Percentiles rank a stretch among this genome's conserved stretches.
These are phyloP conservation scores for Rhopilema esculentum DNA, from an alignment of 30 jellyfish, hydroid and myxozoan genomes.

Conservation along the genomic window DNA sequence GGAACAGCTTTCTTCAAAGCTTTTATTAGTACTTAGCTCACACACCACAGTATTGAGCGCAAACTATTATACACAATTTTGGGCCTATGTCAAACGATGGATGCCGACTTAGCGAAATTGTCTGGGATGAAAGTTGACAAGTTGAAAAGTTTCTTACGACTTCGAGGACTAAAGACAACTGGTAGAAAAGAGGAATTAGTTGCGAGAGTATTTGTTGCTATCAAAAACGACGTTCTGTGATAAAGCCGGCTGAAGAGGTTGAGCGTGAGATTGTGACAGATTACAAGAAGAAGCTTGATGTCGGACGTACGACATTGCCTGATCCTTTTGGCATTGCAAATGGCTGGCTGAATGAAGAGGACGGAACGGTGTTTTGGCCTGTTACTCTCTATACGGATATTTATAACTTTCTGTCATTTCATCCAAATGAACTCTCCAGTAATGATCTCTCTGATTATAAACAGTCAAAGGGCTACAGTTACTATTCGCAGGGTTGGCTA, in stretches of 20 bases:
- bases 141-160: slow-evolving; percentile 27
- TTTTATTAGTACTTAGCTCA: slow-evolving; percentile 39
- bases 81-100: slow-evolving; percentile 25
- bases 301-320: slow-evolving; percentile 22
- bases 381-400: slow-evolving; percentile 41
- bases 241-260: slow-evolving; percentile 58
- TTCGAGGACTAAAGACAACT: slow-evolving; percentile 44
- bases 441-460: slow-evolving; percentile 45
- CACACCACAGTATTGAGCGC: slow-evolving; percentile 2
- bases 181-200: slow-evolving; percentile 51
- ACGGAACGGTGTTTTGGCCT: slow-evolving; percentile 61
- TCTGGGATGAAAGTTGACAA: slow-evolving; percentile 52
- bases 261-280: slow-evolving; percentile 34
- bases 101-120: slow-evolving; percentile 21
- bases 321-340: slow-evolving; percentile 41
- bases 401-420: slow-evolving; percentile 9
- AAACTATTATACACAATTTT: not conserved
- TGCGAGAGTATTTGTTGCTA: slow-evolving; percentile 65
- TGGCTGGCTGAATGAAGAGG: slow-evolving; percentile 67
- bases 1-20: slow-evolving; percentile 59
- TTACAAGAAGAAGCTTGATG: slow-evolving; percentile 10
- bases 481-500: slow-evolving; percentile 43
- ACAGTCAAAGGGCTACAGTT: slow-evolving; percentile 48
- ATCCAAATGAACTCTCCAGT: slow-evolving; percentile 31
- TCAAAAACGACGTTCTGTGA: slow-evolving; percentile 30